Percentiles rank a stretch among this genome's conserved stretches.
phyloP scores from a whole-genome alignment of 2,888 invertebrate species.

The Omphaloscelis lunosa region DNA sequence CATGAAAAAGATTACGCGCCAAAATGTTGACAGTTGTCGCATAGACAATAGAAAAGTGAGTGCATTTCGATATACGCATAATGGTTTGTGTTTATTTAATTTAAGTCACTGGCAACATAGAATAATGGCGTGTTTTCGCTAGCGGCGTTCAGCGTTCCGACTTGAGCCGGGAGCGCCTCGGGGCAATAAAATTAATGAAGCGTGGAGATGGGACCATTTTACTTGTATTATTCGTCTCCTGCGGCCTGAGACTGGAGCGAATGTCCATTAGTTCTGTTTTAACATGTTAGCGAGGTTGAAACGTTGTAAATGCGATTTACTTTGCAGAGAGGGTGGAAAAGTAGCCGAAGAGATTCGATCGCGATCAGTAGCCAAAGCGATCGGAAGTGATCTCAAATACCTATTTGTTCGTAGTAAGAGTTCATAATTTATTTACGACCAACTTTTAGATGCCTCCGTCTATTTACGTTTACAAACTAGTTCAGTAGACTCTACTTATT shows the following conservation, averaged over 20 bases:
- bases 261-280: slow-evolving; percentile 91
- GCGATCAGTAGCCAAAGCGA: slow-evolving; percentile 85
- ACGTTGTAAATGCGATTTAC: slow-evolving; percentile 91
- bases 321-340: slow-evolving; percentile 89
- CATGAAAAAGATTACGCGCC: slow-evolving; percentile 86
- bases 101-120: slow-evolving; percentile 88
- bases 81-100: slow-evolving; percentile 89
- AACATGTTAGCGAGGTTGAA: slow-evolving; percentile 91
- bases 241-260: slow-evolving; percentile 90
- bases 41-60: slow-evolving; percentile 84
- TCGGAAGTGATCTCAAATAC: slow-evolving; percentile 79
- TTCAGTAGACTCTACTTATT: slow-evolving; percentile 5
- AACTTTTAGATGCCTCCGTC: slow-evolving; percentile 38
- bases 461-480: slow-evolving; percentile 20
- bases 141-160: slow-evolving; percentile 80
- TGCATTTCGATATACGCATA: slow-evolving; percentile 85
- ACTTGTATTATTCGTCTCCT: slow-evolving; percentile 91
- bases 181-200: slow-evolving; percentile 91
- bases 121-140: slow-evolving; percentile 89
- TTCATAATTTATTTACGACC: slow-evolving; percentile 57
- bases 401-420: slow-evolving; percentile 64
- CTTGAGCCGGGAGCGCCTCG: slow-evolving; percentile 87
- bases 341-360: slow-evolving; percentile 85
- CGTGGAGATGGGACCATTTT: slow-evolving; percentile 91
- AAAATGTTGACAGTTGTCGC: slow-evolving; percentile 88